A percentile compares a stretch with the other conserved stretches of the same genome.
Conservation (phyloP, 2,113 vertebrate species). For the Sprattus sprattus region DNA sequence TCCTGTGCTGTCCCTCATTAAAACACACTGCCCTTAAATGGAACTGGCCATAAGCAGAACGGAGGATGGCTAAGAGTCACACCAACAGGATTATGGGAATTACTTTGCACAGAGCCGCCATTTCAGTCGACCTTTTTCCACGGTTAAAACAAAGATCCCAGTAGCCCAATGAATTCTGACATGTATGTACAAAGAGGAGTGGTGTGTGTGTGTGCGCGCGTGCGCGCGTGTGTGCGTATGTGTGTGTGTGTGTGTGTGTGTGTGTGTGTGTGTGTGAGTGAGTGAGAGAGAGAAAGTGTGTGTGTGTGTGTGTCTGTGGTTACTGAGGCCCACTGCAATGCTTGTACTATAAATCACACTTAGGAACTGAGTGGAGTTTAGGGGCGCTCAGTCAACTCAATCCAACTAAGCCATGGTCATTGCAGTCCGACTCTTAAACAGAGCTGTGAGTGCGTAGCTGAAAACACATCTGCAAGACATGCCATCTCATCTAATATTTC, state of each 20-base stretch:
- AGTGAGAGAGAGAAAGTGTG: background rate
- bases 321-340: background rate
- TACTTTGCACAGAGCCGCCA: constrained; percentile 8
- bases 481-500: background rate
- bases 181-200: background rate
- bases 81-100: constrained; percentile 29
- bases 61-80: background rate
- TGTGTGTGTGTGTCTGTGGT: background rate
- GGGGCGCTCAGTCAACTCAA: background rate
- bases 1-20: constrained; percentile 13
- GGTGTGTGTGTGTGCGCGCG: background rate
- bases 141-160: constrained; percentile 12
- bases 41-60: background rate
- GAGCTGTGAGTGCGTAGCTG: background rate
- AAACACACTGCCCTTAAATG: constrained; percentile 26
- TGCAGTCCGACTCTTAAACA: background rate
- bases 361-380: background rate
- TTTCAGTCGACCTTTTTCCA: constrained; percentile 21
- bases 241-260: background rate
- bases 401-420: background rate
- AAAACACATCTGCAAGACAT: background rate
- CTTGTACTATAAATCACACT: background rate
- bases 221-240: background rate
- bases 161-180: constrained; percentile 6
- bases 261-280: background rate